Conservation (phyloP, 2,888 invertebrate species). For the Ochropacha duplaris region DNA sequence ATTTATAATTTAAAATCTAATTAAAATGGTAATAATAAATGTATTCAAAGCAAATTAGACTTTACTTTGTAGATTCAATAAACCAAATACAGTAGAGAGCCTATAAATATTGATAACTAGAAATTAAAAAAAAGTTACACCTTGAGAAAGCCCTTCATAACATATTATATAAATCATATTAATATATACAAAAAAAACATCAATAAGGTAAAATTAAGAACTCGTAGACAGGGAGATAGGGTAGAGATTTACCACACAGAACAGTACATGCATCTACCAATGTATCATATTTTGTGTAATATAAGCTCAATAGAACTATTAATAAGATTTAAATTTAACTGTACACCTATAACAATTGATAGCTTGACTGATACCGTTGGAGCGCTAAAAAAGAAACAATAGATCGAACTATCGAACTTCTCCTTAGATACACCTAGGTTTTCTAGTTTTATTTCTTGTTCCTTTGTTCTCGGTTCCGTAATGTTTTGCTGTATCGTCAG, state of each 20-base stretch:
- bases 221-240: no score
- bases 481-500: slow-evolving; percentile 19
- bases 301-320: neutral
- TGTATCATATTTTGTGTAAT: no score
- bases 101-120: no score
- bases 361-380: slow-evolving; percentile 14
- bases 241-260: no score
- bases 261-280: no score
- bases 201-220: no score
- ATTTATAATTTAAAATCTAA: slow-evolving; percentile 5
- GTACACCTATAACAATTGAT: slow-evolving; percentile 19
- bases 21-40: neutral
- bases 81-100: no score
- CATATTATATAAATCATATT: no score
- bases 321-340: neutral
- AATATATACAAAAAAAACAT: no score
- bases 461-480: slow-evolving; percentile 11
- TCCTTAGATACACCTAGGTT: slow-evolving; percentile 16
- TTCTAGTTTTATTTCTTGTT: slow-evolving; percentile 18
- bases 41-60: neutral
- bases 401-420: slow-evolving; percentile 26
- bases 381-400: slow-evolving; percentile 17
- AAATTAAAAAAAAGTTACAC: no score
- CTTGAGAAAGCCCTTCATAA: no score
- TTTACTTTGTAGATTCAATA: neutral